Conservation (phyloP, 2,888 invertebrate species). For the Conistra vaccinii region DNA sequence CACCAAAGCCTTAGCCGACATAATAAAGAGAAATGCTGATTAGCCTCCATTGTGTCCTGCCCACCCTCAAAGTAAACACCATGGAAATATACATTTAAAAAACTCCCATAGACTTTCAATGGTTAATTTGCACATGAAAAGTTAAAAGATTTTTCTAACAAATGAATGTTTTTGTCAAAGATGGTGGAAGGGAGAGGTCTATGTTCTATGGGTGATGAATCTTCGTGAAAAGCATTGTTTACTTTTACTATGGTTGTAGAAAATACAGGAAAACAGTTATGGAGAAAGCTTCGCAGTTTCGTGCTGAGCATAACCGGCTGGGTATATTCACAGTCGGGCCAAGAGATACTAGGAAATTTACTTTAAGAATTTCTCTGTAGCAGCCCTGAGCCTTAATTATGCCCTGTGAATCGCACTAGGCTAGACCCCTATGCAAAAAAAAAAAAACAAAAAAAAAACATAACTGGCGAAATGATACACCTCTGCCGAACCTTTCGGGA, state of each 20-base stretch:
- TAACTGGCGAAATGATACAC: too few species aligned
- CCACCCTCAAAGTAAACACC: slow-evolving; percentile 50
- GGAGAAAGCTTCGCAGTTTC: neutral
- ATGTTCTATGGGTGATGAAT: slow-evolving; percentile 37
- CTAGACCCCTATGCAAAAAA: too few species aligned
- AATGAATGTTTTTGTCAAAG: slow-evolving; percentile 54
- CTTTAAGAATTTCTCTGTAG: too few species aligned
- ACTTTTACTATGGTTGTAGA: slow-evolving; percentile 12
- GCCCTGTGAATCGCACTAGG: too few species aligned
- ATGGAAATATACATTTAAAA: slow-evolving; percentile 52
- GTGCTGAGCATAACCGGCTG: neutral
- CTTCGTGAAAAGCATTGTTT: slow-evolving; percentile 22
- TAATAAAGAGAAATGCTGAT: slow-evolving; percentile 61
- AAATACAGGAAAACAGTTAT: slow-evolving; percentile 2
- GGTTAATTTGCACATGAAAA: slow-evolving; percentile 67
- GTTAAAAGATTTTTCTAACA: slow-evolving; percentile 55
- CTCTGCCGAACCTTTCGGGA: too few species aligned
- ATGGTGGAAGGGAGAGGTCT: slow-evolving; percentile 8
- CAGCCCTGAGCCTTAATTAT: too few species aligned
- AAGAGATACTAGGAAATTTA: too few species aligned
- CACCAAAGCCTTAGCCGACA: slow-evolving; percentile 33
- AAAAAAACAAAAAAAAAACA: too few species aligned
- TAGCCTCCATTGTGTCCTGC: slow-evolving; percentile 55
- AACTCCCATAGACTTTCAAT: slow-evolving; percentile 53
- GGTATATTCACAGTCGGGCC: too few species aligned